A percentile compares a stretch with the other conserved stretches of the same genome.
Evolutionary conservation across 2,888 invertebrate species (phyloP).

Genomic region (Macrophya annulata): DNA sequence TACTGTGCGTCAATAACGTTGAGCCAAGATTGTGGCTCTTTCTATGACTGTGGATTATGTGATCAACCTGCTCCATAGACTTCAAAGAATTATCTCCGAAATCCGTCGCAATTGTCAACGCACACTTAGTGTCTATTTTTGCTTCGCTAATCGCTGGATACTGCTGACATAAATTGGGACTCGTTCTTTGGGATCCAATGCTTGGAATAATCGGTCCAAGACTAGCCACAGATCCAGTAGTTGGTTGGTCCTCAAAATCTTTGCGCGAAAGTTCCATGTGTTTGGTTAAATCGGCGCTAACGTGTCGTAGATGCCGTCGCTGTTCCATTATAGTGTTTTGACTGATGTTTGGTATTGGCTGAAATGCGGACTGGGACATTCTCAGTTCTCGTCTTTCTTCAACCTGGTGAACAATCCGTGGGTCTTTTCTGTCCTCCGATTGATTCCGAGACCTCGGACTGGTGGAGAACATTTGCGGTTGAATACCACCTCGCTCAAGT

Average conservation of each 20-base stretch:
- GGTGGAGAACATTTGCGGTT: conserved; percentile 70
- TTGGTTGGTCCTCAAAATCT: conserved; percentile 76
- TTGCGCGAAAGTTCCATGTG: conserved; percentile 76
- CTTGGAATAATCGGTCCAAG: conserved; percentile 69
- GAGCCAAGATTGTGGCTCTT: conserved; percentile 71
- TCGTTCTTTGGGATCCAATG: conserved; percentile 72
- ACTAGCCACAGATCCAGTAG: conserved; percentile 75
- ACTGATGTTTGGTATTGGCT: conserved; percentile 76
- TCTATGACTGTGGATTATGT: conserved; percentile 77
- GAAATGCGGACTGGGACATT: conserved; percentile 74
- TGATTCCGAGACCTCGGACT: conserved; percentile 75
- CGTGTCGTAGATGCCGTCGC: conserved; percentile 76
- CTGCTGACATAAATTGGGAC: conserved; percentile 74
- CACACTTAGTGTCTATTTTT: conserved; percentile 72
- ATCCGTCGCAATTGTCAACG: conserved; percentile 74
- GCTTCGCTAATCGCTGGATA: conserved; percentile 75
- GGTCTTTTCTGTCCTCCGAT: conserved; percentile 73
- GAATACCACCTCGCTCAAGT: conserved; percentile 68
- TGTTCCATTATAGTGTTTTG: conserved; percentile 78
- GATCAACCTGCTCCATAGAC: conserved; percentile 73
- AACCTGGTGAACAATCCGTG: conserved; percentile 63
- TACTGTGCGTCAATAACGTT: conserved; percentile 71
- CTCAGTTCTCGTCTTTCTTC: conserved; percentile 74
- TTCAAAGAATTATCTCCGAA: conserved; percentile 71
- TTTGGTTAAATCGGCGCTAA: conserved; percentile 77